These are phyloP conservation scores for Peromyscus californicus DNA, from an alignment of 2,113 vertebrate species.

Conservation along the genomic window DNA sequence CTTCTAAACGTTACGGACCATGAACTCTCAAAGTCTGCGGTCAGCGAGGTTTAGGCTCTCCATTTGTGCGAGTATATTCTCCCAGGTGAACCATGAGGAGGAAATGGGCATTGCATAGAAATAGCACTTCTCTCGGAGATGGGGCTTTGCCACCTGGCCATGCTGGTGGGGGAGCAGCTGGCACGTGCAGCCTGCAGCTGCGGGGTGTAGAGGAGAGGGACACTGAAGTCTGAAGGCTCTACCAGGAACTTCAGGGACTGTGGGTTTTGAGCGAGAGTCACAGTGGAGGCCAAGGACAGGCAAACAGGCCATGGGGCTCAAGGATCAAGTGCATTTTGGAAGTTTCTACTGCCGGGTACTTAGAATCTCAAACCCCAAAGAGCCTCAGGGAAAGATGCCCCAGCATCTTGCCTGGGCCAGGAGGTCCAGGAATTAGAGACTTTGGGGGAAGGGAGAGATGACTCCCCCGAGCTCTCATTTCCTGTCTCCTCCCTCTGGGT, in stretches of 20 bases:
- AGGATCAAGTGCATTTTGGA: background rate
- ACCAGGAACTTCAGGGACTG: background rate
- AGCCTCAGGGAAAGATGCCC: background rate
- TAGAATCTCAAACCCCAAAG: background rate
- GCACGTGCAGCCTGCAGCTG: background rate
- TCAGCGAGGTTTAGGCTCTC: background rate
- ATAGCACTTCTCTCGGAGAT: background rate
- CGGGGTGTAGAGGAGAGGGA: too few relatives aligned
- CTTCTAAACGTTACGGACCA: background rate
- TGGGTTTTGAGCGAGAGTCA: background rate
- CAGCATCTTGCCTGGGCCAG: background rate
- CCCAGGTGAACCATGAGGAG: background rate
- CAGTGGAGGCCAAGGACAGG: background rate
- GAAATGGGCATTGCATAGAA: background rate
- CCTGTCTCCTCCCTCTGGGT: background rate
- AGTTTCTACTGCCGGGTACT: background rate
- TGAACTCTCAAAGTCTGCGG: conserved; percentile 41
- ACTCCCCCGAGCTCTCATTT: too few relatives aligned
- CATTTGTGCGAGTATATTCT: background rate
- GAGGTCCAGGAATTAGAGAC: background rate
- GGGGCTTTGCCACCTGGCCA: background rate
- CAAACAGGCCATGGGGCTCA: background rate
- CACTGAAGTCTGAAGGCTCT: background rate
- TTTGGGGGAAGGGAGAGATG: background rate
- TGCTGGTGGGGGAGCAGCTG: background rate